Conservation (phyloP, 2,888 invertebrate genomes). For the Xestobium rufovillosum region DNA sequence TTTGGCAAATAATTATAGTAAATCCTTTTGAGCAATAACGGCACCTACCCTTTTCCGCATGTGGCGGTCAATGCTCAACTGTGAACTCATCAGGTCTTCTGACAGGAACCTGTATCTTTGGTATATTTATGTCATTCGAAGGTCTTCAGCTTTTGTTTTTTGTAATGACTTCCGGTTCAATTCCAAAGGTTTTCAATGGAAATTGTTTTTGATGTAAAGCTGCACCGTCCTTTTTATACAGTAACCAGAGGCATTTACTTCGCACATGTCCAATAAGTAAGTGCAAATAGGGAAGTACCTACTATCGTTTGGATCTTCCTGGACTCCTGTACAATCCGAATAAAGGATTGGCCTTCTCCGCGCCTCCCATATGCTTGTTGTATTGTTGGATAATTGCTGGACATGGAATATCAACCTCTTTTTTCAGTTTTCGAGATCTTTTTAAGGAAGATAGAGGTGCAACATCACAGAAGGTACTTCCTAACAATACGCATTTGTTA, state of each 20-base stretch:
- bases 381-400: slow-evolving; percentile 18
- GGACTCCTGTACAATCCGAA: not conserved
- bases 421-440: slow-evolving; percentile 9
- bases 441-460: slow-evolving; percentile 13
- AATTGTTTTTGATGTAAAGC: not conserved
- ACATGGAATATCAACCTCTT: slow-evolving; percentile 12
- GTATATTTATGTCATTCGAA: not conserved
- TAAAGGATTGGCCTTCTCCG: not conserved
- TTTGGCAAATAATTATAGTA: slow-evolving; percentile 3
- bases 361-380: slow-evolving; percentile 13
- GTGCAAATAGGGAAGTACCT: not conserved
- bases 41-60: not conserved
- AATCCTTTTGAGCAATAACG: not conserved
- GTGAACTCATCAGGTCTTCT: not conserved
- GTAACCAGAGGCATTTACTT: not conserved
- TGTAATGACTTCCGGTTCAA: not conserved
- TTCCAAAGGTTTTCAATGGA: not conserved
- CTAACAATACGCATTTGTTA: slow-evolving; percentile 18
- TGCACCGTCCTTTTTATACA: slow-evolving; percentile 4
- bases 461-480: slow-evolving; percentile 17
- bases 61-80: not conserved
- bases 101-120: not conserved
- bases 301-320: slow-evolving; percentile 3
- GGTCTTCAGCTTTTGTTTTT: slow-evolving; percentile 1
- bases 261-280: slow-evolving; percentile 1